Evolutionary conservation across 2,113 vertebrate species (phyloP).

Genomic region (Halcyon malimbica): DNA sequence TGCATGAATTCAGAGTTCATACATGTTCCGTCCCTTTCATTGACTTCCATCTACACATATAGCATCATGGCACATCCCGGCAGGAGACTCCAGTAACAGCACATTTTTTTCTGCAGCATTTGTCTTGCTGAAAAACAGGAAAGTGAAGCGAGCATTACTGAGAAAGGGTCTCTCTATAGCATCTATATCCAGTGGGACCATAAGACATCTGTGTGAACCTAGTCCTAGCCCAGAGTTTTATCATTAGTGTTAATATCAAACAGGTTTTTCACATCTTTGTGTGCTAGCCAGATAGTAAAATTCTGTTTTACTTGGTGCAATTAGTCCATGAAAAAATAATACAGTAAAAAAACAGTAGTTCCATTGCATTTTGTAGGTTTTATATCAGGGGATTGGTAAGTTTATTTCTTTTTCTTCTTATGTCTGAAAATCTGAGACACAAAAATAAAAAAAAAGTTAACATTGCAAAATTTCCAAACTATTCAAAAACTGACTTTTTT

Average conservation of each 20-base stretch:
- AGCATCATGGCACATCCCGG: not conserved
- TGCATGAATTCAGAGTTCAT: not conserved
- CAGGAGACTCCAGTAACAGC: not conserved
- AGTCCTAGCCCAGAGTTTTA: not conserved
- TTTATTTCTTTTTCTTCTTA: not conserved
- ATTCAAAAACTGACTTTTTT: not conserved
- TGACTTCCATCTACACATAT: accelerated
- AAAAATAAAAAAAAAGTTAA: not conserved
- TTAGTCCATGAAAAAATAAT: not conserved
- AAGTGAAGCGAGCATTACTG: not conserved
- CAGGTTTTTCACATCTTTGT: not conserved
- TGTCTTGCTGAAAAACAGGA: not conserved
- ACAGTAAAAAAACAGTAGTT: not conserved
- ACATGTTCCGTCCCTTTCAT: not conserved
- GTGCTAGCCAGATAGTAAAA: not conserved
- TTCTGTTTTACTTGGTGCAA: not conserved
- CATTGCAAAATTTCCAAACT: not conserved
- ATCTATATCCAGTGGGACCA: not conserved
- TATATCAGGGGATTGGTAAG: not conserved
- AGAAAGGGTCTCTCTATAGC: not conserved
- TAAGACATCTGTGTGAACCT: not conserved
- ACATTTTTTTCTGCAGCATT: not conserved
- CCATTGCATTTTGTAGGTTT: not conserved
- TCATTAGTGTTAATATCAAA: not conserved
- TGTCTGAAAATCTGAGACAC: not conserved